These are phyloP conservation scores for Aleiodes alternator DNA, from an alignment of 2,888 invertebrate species.

Conservation along the genomic window DNA sequence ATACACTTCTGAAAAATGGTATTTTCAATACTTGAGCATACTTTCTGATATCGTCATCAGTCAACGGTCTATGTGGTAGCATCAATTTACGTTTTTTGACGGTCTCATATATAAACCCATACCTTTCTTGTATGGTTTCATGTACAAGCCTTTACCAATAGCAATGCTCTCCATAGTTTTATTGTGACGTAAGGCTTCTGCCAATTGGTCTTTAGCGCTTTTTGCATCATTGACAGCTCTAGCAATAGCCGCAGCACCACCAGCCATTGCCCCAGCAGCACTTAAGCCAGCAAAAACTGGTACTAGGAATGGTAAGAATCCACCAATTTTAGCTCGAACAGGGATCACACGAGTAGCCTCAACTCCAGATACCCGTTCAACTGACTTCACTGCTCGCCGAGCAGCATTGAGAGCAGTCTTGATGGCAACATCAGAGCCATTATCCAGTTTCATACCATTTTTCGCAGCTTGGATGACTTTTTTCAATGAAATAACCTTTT, in stretches of 20 bases:
- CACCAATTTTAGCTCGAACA: too few species aligned
- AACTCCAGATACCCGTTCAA: constrained; percentile 58
- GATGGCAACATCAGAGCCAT: constrained; percentile 25
- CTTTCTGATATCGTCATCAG: constrained; percentile 61
- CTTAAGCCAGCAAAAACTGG: background rate
- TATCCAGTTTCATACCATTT: constrained; percentile 12
- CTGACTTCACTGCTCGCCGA: constrained; percentile 50
- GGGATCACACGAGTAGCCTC: constrained; percentile 40
- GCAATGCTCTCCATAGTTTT: too few species aligned
- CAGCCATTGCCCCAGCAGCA: background rate
- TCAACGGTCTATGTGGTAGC: constrained; percentile 50
- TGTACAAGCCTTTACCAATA: constrained; percentile 59
- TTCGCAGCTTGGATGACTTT: constrained; percentile 37
- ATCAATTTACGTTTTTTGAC: constrained; percentile 49
- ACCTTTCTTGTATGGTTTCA: constrained; percentile 57
- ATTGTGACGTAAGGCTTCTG: constrained; percentile 55
- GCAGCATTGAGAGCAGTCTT: constrained; percentile 55
- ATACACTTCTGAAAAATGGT: constrained; percentile 66
- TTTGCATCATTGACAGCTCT: background rate
- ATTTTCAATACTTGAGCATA: constrained; percentile 60
- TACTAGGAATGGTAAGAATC: too few species aligned
- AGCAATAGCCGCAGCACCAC: background rate
- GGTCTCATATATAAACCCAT: constrained; percentile 49
- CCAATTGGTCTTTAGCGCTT: constrained; percentile 61
- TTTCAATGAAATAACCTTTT: constrained; percentile 23